Evolutionary conservation across 2,888 invertebrate species (phyloP).

Genomic region (Crioceris asparagi): DNA sequence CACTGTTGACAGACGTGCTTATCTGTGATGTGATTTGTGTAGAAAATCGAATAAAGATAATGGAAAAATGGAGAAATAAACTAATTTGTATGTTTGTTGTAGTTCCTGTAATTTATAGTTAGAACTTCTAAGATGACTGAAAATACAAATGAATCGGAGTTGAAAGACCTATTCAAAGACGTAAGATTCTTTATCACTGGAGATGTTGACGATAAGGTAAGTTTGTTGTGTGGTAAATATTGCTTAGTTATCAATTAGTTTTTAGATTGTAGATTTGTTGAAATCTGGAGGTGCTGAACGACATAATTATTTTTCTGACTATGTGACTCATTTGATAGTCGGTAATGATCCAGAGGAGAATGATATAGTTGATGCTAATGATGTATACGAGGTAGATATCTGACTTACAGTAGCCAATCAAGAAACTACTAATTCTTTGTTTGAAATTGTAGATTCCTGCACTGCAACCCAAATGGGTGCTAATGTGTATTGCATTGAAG

Average conservation of each 20-base stretch:
- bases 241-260: conserved; percentile 18
- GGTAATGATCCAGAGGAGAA: conserved; percentile 75
- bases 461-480: conserved; percentile 79
- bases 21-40: no score
- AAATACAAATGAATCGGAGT: no score
- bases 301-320: conserved; percentile 80
- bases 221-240: conserved; percentile 1
- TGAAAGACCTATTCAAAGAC: conserved; percentile 78
- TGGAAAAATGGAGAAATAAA: no score
- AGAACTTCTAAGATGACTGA: no score
- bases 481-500: conserved; percentile 50
- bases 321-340: conserved; percentile 87
- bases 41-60: no score
- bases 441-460: no score
- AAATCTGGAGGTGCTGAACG: conserved; percentile 81
- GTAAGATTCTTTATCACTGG: conserved; percentile 77
- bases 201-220: conserved; percentile 62
- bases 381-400: conserved; percentile 90
- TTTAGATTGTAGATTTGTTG: conserved; percentile 65
- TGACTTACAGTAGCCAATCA: no score
- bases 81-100: no score
- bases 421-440: no score
- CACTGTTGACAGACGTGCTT: no score
- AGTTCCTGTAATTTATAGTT: no score
- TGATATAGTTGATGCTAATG: conserved; percentile 82